These are phyloP conservation scores for Cairina moschata DNA, from an alignment of 2,113 vertebrate species.

Conservation along the genomic window DNA sequence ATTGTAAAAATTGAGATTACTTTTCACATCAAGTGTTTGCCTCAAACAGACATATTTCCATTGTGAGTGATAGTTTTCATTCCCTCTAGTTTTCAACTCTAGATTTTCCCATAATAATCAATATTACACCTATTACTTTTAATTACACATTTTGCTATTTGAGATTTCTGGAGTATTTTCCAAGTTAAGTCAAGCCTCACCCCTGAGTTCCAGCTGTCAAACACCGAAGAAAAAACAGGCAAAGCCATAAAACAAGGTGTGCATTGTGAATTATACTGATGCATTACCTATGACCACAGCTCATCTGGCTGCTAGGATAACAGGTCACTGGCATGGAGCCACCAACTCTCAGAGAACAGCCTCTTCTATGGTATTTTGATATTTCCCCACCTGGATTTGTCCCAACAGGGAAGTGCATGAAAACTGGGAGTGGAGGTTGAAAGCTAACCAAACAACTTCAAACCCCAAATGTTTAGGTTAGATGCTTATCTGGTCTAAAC, in stretches of 20 bases:
- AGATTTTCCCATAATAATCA: not conserved
- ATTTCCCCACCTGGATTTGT: conserved; percentile 49
- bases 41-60: not conserved
- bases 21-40: not conserved
- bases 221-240: not conserved
- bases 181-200: not conserved
- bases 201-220: not conserved
- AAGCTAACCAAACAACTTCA: conserved; percentile 42
- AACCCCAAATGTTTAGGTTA: conserved; percentile 64
- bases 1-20: not conserved
- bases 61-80: not conserved
- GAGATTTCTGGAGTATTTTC: conserved; percentile 9
- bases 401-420: conserved; percentile 40
- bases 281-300: conserved; percentile 8
- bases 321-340: conserved; percentile 55
- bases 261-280: conserved; percentile 33
- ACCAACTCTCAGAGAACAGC: conserved; percentile 37
- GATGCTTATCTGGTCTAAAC: conserved; percentile 29
- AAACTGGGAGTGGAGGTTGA: conserved; percentile 46
- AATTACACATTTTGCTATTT: not conserved
- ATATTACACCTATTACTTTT: not conserved
- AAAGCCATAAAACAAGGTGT: conserved; percentile 34
- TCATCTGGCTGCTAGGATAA: conserved; percentile 44
- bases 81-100: not conserved
- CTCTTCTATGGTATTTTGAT: conserved; percentile 44